Base-by-base conservation (phyloP, 2,888 invertebrate species). In the Acanthococcus lagerstroemiae region DNA sequence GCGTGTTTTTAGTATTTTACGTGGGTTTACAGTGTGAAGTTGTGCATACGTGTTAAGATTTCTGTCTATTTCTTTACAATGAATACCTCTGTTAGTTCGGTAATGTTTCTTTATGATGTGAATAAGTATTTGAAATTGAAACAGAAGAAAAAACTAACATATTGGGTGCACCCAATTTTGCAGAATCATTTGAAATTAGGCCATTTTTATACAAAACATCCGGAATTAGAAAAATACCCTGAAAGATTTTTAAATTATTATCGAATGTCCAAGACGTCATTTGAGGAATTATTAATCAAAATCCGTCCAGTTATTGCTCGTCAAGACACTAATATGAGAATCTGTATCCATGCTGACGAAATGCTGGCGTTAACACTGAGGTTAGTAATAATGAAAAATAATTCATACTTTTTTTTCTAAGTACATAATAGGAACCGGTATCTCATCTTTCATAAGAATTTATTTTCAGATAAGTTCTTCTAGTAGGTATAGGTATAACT, bases 191-290 rank as follows among this genome's bases (percentile, higher is more conserved):
- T 22, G n/a, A 56, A 45, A 12, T n/a, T 2, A 46, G 56, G 66
- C n/a, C 25, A 56, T 30, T 66, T 66, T 57, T 24, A 66, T 30
- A 45, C 50, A 5, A 27, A 48, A 3, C 56, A 56, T 66, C 45
- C 45, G 22, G 30, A 55, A 46, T 56, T 66, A 4, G 9, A 56
- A 12, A 27, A 17, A 30, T 46, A 56, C 37, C 56, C 48, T 26
- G 45, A 66, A 22, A 66, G 56, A 48, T 66, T 66, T 9, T 56
- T 66, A 26, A 46, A 55, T 22, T 57, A 66, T 56, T 66, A 56
- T 50, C 46, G 57, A 44, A 66, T 66, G 66, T 66, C 30, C n/a
- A 56, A 56, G 24, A 45, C 55, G 46, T 27, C 66, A 27, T 57
- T 56, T n/a, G 25, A 57, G 27, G 50, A 57, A 57, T 56, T 57